Base-by-base conservation (phyloP, 1,140 invertebrate genomes). In the Paramacrobiotus metropolitanus region DNA sequence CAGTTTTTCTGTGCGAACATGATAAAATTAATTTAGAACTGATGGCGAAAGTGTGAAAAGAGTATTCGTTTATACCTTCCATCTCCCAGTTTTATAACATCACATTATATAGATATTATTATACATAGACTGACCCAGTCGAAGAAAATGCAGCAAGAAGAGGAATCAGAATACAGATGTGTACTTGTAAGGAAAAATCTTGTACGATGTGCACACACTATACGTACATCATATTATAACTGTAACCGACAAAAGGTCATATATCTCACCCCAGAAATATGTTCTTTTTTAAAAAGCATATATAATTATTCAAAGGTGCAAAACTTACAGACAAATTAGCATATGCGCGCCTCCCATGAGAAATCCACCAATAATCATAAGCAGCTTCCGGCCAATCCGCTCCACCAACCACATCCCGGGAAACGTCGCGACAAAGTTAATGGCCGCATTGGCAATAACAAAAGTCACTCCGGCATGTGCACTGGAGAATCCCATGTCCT, bases 351-450 rank as follows among this genome's bases (percentile, higher is more conserved):
- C 4, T 20, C 45, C 69, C 62, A 65, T 70, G 73, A 77, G 78
- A 63, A 71, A 66, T 0, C 80, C 67, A 64, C 77, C 78, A 18
- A 67, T 68, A 1, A 82, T 67, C 1, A 74, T 76, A 1, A 82
- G 70, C 20, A 72, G 69, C 29, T 80, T 68, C 59, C 81, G 66
- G 21, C 80, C 80, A 31, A 80, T 69, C 63, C 73, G 71, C 65
- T 82, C 80, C 2, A 82, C 78, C 9, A 82, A 68, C 64, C 72
- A 74, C 59, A 82, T 68, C 28, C 79, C 80, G 62, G 80, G 68
- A 55, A 82, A 74, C 1, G 79, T 79, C 63, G 75, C 79, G 2
- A 79, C 31, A 65, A 80, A 80, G 66, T 82, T 80, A 45, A 80
- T 72, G 21, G 70, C 68, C 21, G 79, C 71, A 28, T 74, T 78